Percentiles rank a stretch among this genome's conserved stretches.
These are phyloP conservation scores for Priocnemis perturbator DNA, from an alignment of 2,888 invertebrate genomes.

Conservation along the genomic window DNA sequence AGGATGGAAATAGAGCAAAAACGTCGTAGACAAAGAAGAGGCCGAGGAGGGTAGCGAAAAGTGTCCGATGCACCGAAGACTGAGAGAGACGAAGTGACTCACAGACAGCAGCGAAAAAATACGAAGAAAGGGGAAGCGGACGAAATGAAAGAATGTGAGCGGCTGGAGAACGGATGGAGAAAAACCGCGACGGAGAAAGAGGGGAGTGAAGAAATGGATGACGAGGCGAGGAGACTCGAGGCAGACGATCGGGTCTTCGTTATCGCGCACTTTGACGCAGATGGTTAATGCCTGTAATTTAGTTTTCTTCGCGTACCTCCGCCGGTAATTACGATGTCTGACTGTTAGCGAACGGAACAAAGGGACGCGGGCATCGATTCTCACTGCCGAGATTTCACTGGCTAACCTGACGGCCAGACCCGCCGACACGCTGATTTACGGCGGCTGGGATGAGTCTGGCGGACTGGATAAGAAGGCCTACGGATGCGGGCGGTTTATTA, in stretches of 20 bases:
- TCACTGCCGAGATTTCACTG: not conserved
- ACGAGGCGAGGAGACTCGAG: no score
- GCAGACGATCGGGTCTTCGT: no score
- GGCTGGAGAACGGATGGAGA: no score
- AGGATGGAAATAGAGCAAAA: not conserved
- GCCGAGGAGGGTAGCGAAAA: not conserved
- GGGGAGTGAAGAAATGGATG: no score
- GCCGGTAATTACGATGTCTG: constrained; percentile 19
- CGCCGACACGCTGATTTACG: constrained; percentile 4
- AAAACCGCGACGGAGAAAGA: no score
- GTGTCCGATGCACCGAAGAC: not conserved
- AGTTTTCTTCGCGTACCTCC: constrained; percentile 36
- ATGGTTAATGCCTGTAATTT: constrained; percentile 52
- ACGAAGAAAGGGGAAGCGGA: not conserved
- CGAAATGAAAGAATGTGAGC: no score
- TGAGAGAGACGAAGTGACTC: not conserved
- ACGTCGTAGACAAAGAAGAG: not conserved
- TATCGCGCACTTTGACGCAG: constrained; percentile 32
- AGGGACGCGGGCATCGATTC: constrained; percentile 1
- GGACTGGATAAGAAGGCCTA: not conserved
- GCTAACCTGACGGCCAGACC: no score
- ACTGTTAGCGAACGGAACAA: not conserved
- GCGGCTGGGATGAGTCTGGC: not conserved
- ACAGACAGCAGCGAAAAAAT: constrained; percentile 9
- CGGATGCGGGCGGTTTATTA: not conserved